Evolutionary conservation across 2,113 vertebrate genomes (phyloP), one percentile per base, ranked within the genome.

Genomic region (Odocoileus virginianus): DNA sequence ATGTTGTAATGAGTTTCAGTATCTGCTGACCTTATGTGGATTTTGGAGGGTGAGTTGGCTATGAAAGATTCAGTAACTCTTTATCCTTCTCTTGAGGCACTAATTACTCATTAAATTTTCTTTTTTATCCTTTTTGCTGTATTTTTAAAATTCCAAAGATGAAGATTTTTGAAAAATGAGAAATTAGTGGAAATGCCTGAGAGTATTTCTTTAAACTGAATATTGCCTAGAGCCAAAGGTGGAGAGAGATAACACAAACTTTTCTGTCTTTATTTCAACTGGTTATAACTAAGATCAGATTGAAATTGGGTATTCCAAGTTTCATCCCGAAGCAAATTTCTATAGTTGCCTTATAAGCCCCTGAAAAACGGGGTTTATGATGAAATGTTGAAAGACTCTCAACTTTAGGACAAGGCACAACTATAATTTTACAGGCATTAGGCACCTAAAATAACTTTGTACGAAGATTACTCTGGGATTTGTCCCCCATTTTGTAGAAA

Each of bases 401-500:
- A 98, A 98, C 97, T 98, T 98, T 98, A 98, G 98, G 97, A 98
- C 94, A 52, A 98, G 95, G 91, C 89, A 98, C 87, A 98, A 84
- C 79, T 98, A 97, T 98, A 98, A 98, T 98, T 98, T 98, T 98
- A 97, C 45, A 98, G 96, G 98, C 92, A 98, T 99, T 98, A 99
- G 90, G 89, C 50, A 94, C 97, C 97, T 98, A 98, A 99, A 99
- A 98, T 98, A 98, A 98, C 91, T 98, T 98, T 98, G 96, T 96
- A 96, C 96, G 97, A 99, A 99, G 97, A 98, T 98, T 98, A 98
- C 28, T 57, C 89, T 98, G 92, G 98, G 98, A 98, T 99, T 99
- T 98, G 97, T 98, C 97, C 91, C 92, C 96, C 1, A 0, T 98
- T 99, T 99, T 98, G 91, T 96, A 97, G 98, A 98, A 98, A 98